Evolutionary conservation across 2,113 vertebrate species (phyloP), one percentile per base, ranked within the genome.

Genomic region (Rutilus rutilus): DNA sequence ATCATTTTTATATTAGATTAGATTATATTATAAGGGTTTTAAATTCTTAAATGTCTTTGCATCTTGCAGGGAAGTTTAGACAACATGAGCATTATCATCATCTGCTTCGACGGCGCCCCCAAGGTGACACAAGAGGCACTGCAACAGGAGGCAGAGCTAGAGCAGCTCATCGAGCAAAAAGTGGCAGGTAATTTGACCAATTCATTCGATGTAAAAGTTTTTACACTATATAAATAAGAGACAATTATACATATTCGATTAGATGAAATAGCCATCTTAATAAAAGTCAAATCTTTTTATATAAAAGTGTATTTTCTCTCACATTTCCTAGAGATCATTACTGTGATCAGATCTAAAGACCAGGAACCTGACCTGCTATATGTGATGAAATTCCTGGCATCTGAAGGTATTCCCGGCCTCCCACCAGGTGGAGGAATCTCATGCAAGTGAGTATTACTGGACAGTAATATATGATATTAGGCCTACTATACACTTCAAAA

Each of bases 31-130:
- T 57, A 57, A 8, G 19, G 33, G 36, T 71, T 71, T 42, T 6
- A 42, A 42, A 71, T 42, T 42, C 10, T 42, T 42, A 42, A 57
- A 23, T 57, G 54, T 57, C 19, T 57, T 57, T 2, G 21, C 78
- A 88, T 84, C 88, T 90, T 86, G 54, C 92, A 97, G 95, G 96
- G 95, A 67, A 97, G 96, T 87, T 89, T 95, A 87, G 96, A 96
- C 85, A 97, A 96, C 90, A 96, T 96, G 89, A 96, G 95, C 85
- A 95, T 96, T 90, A 93, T 96, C 87, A 92, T 96, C 11, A 89
- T 97, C 82, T 93, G 95, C 89, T 96, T 97, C 90, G 92, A 92
- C 0, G 93, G 95, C 19, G 94, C 94, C 85, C 95, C 96, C 81
- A 87, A 92, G 74, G 86, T 95, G 85, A 95, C 93, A 23, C 91